Evolutionary conservation across 2,888 invertebrate genomes (phyloP), one percentile per base, ranked within the genome.

Genomic region (Scaptomyza reducta): DNA sequence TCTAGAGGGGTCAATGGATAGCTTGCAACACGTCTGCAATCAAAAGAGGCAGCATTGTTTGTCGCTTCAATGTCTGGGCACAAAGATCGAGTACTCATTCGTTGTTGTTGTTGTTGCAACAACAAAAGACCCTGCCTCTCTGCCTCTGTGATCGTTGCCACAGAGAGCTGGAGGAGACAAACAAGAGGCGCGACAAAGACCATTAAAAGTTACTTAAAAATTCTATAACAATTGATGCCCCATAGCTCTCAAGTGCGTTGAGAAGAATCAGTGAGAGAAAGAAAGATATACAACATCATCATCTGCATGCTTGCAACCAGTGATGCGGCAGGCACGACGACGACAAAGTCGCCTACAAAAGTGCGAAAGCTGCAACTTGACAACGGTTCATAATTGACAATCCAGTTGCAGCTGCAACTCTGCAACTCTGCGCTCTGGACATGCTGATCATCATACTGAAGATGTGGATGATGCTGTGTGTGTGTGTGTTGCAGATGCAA

Each of bases 181-280:
- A 61, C 64, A 60, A 56, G 59, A 49, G 62, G 54, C 45, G 73
- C 65, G 70, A 74, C 74, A 74, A 70, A 74, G 70, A 63, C 77
- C 76, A 78, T 85, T 79, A 82, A 79, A 84, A 79, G 71, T 85
- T 77, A 79, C 79, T 79, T 84, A 81, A 82, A 40, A 82, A 80
- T 84, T 73, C 61, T 73, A 77, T 75, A 73, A 77, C 73, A 74
- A 78, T 73, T 70, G 73, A 55, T 50, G 29, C 18, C 18, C 9
- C 41, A 41, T 58, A 51, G 61, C 55, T 56, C 69, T 83, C 77
- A 88, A 88, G 82, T 80, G 75, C 79, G 74, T 88, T 88, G 88
- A 74, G 80, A 81, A 84, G 88, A 84, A 88, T 88, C 78, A 42
- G 47, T 47, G 22, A 55, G n/a, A 5, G 22, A 22, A 22, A 22